phyloP scores from a whole-genome alignment of 2,113 vertebrate species.

The Thunnus thynnus region DNA sequence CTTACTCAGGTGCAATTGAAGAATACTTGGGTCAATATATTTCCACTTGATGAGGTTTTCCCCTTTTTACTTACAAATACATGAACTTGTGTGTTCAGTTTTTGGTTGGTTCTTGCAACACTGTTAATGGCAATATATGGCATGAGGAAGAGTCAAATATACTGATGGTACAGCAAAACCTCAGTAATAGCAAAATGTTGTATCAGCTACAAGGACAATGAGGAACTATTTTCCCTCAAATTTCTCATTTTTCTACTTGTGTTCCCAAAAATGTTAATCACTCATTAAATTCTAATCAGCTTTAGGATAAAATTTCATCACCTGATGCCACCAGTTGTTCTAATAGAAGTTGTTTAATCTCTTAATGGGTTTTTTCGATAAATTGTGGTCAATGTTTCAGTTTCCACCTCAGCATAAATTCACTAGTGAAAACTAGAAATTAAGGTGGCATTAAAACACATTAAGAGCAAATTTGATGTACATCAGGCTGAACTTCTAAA shows the following conservation, averaged over 20 bases:
- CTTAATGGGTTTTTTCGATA: not conserved
- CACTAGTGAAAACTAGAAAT: not conserved
- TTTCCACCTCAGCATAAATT: not conserved
- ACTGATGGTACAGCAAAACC: not conserved
- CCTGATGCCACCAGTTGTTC: not conserved
- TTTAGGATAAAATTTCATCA: not conserved
- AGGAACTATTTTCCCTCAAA: not conserved
- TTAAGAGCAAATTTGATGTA: constrained; percentile 1
- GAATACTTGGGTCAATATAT: constrained; percentile 31
- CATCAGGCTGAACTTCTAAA: not conserved
- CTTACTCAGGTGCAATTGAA: not conserved
- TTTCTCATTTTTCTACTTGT: not conserved
- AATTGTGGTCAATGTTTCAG: not conserved
- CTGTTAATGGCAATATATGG: not conserved
- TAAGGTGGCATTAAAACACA: not conserved
- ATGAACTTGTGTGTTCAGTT: constrained; percentile 30
- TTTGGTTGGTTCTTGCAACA: constrained; percentile 29
- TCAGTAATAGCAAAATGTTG: not conserved
- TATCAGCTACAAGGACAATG: not conserved
- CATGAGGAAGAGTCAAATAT: not conserved
- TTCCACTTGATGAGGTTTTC: not conserved
- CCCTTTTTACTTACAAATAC: not conserved
- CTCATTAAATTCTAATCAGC: too few relatives aligned
- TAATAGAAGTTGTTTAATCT: not conserved
- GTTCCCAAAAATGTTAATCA: not conserved